Base-by-base conservation (phyloP, 1,140 invertebrate genomes). In the Drosophila kurseongensis region DNA sequence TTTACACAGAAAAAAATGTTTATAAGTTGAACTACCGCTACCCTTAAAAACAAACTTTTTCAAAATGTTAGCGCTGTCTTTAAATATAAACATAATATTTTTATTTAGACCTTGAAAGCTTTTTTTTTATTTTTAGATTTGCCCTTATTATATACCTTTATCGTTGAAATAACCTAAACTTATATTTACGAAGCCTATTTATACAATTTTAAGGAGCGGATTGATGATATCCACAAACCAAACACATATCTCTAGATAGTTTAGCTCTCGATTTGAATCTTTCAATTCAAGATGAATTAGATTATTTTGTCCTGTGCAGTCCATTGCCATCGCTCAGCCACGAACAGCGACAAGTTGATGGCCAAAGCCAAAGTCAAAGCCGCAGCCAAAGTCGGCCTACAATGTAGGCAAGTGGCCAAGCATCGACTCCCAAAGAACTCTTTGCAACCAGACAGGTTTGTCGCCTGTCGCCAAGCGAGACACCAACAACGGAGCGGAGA, bases 371-470 rank as follows among this genome's bases (percentile, higher is more conserved):
- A 55, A 57, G 73, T 44, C 75, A 77, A 61, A 59, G 69, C 76
- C 52, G 65, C 47, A 32, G 29, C 44, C 66, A 50, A 68, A 58
- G 68, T 58, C 68, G 52, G 71, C 52, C 74, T 45, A 71, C 81
- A 86, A 86, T 75, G 82, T 86, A 78, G 82, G 75, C 82, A 86
- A 85, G 71, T 69, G 83, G 68, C 82, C 84, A 56, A 40, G 76
- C 61, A 51, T 56, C 80, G 65, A 75, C 62, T 79, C 63, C 52
- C 44, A 60, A 54, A 67, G 59, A 65, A 56, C 54, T 62, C 63
- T 40, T 29, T 27, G 52, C 29, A 38, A 40, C 40, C 69, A 82
- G 83, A 88, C 83, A 88, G 83, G 83, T 86, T 86, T 86, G 58
- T 72, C 66, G 73, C 73, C 73, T 68, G 71, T 75, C 55, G 69